Evolutionary conservation across 2,113 vertebrate genomes (phyloP).

Genomic region (Antigone vipio): DNA sequence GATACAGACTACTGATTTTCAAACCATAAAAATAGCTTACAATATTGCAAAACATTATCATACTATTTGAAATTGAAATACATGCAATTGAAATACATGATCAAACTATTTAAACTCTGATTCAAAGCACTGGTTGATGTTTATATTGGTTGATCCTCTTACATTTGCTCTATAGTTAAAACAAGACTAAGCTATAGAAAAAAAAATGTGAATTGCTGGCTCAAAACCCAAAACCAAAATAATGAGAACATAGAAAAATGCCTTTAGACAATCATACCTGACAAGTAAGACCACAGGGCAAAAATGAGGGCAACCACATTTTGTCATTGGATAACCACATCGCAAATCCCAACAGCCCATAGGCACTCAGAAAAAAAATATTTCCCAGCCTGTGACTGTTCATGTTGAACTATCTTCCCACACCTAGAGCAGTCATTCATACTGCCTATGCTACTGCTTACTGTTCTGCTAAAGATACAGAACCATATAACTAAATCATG

Average conservation of each 20-base stretch:
- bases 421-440: not conserved
- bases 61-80: not conserved
- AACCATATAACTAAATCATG: not conserved
- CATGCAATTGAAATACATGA: not conserved
- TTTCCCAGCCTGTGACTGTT: not conserved
- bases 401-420: not conserved
- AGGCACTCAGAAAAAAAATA: not conserved
- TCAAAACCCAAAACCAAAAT: not conserved
- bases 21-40: not conserved
- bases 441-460: not conserved
- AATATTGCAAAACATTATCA: not conserved
- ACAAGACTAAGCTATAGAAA: not conserved
- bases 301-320: conserved; percentile 25
- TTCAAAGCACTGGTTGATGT: not conserved
- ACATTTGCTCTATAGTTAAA: not conserved
- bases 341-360: not conserved
- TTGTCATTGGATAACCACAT: conserved; percentile 17
- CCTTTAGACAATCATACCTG: not conserved
- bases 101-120: not conserved
- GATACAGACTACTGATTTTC: not conserved
- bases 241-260: not conserved
- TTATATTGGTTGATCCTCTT: not conserved
- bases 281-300: conserved; percentile 8
- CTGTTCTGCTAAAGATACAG: not conserved
- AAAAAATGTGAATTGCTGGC: not conserved